Conservation (phyloP, 2,113 vertebrate species). For the Nanorana parkeri region DNA sequence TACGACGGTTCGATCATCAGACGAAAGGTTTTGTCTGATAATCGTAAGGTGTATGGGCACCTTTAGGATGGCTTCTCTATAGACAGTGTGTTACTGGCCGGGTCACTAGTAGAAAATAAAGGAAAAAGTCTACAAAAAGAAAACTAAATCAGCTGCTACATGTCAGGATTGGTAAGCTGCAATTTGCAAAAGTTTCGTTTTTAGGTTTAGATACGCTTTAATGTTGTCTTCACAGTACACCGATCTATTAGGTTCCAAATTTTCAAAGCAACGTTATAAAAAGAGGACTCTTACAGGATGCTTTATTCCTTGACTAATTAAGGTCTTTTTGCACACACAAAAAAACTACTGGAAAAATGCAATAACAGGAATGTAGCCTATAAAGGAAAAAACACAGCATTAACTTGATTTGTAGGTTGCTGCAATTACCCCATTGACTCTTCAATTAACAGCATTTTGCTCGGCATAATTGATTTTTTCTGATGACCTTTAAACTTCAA, state of each 20-base stretch:
- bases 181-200: no score
- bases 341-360: not conserved
- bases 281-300: not conserved
- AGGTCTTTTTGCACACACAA: not conserved
- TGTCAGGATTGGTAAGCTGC: not conserved
- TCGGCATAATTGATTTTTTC: constrained; percentile 50
- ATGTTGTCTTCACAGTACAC: no score
- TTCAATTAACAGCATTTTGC: constrained; percentile 49
- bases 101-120: no score
- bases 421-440: constrained; percentile 42
- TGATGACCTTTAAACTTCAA: constrained; percentile 52
- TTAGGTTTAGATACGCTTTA: no score
- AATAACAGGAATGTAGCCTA: not conserved
- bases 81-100: no score
- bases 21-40: no score
- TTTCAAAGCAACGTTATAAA: not conserved
- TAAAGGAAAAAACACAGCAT: constrained; percentile 2
- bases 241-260: not conserved
- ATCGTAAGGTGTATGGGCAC: no score
- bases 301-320: not conserved
- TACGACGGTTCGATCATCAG: no score
- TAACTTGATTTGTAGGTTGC: constrained; percentile 10
- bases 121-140: no score
- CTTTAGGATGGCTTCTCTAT: no score
- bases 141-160: no score